Percentiles rank a stretch among this genome's conserved stretches.
These are phyloP conservation scores for Tethea ocularis DNA, from an alignment of 2,888 invertebrate species.

Conservation along the genomic window DNA sequence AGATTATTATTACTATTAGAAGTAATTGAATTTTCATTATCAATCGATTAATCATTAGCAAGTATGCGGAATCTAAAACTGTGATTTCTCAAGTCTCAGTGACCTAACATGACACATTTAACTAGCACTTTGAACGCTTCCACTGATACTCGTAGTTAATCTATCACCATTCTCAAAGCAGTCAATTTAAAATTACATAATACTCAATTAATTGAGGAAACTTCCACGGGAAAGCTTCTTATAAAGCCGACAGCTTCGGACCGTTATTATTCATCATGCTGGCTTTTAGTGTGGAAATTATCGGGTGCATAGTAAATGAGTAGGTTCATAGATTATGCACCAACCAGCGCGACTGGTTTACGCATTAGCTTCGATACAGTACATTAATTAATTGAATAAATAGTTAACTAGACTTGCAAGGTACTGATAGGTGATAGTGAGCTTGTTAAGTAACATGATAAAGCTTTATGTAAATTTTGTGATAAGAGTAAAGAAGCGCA, in stretches of 20 bases:
- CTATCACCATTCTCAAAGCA: background rate
- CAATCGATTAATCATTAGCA: too few relatives aligned
- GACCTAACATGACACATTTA: background rate
- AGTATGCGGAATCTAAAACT: background rate
- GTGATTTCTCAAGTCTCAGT: background rate
- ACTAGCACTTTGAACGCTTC: background rate
- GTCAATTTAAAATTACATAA: conserved; percentile 14
- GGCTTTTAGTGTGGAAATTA: conserved; percentile 60
- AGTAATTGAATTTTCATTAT: too few relatives aligned
- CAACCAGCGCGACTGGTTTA: conserved; percentile 51
- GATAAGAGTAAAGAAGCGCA: background rate
- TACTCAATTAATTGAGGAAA: conserved; percentile 15
- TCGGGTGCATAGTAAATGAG: conserved; percentile 48
- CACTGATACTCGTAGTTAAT: background rate
- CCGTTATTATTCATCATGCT: conserved; percentile 52
- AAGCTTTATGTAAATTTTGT: background rate
- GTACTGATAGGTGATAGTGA: background rate
- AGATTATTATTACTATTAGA: background rate
- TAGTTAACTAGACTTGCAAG: conserved; percentile 7
- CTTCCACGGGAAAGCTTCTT: conserved; percentile 16
- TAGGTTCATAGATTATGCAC: conserved; percentile 42
- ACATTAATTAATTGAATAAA: conserved; percentile 40
- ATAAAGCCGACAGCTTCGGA: conserved; percentile 19
- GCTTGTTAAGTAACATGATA: conserved; percentile 2
- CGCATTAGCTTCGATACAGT: conserved; percentile 59